These are phyloP conservation scores for Rhimphoctona megacephalus DNA, from an alignment of 2,888 invertebrate species.

Conservation along the genomic window DNA sequence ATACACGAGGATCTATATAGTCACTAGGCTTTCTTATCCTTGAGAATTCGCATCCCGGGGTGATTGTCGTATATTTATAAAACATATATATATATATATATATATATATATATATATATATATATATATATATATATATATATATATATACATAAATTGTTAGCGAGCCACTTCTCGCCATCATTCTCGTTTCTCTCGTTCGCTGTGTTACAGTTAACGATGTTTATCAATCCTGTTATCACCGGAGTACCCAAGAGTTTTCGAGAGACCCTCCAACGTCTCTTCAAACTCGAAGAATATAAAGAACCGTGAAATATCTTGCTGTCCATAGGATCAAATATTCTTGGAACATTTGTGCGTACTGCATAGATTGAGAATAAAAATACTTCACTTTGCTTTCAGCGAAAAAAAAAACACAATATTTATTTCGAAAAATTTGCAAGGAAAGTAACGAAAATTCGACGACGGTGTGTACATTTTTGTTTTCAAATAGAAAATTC, in stretches of 20 bases:
- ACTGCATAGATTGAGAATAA: neutral
- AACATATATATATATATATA: conserved; percentile 45
- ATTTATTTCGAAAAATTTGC: neutral
- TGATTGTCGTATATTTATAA: conserved; percentile 54
- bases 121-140: conserved; percentile 38
- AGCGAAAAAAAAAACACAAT: neutral
- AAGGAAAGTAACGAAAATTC: neutral
- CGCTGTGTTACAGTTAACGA: conserved; percentile 80
- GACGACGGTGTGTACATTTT: too few relatives aligned
- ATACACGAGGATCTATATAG: neutral
- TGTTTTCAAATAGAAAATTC: too few relatives aligned
- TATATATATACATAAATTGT: conserved; percentile 59
- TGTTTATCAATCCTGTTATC: conserved; percentile 83
- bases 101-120: too few relatives aligned
- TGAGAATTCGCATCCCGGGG: conserved; percentile 72
- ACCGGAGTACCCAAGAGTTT: conserved; percentile 70
- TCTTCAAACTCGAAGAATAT: conserved; percentile 8
- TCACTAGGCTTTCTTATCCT: conserved; percentile 72
- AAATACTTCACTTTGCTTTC: neutral
- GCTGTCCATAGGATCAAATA: conserved; percentile 26
- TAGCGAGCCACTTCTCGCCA: conserved; percentile 72
- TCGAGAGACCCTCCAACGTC: conserved; percentile 42
- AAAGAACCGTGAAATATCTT: neutral
- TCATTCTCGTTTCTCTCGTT: conserved; percentile 67
- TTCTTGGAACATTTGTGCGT: conserved; percentile 2